Percentiles rank a stretch among this genome's conserved stretches.
Conservation (phyloP, 2,797 vertebrate genomes). For the Graptemys geographica region DNA sequence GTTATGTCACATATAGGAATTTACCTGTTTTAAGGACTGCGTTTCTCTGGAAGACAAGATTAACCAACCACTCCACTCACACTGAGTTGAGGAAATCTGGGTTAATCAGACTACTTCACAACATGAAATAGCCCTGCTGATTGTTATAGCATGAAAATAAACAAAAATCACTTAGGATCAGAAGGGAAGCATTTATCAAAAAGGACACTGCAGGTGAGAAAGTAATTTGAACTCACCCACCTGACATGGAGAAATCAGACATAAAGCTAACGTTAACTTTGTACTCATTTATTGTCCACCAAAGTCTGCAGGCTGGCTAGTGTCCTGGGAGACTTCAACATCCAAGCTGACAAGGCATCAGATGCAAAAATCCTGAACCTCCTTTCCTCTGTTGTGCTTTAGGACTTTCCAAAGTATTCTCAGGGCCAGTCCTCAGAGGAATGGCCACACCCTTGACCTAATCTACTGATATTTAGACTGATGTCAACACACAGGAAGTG, state of each 20-base stretch:
- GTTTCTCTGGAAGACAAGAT: not conserved
- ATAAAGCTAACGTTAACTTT: not conserved
- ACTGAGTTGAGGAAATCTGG: not conserved
- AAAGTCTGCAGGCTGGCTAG: not conserved
- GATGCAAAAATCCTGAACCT: not conserved
- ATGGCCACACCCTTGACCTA: not conserved
- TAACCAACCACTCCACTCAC: not conserved
- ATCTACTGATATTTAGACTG: not conserved
- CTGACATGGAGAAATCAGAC: not conserved
- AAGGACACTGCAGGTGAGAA: not conserved
- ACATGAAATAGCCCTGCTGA: not conserved
- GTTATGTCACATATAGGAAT: not conserved
- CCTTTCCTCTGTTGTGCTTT: not conserved
- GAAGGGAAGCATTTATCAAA: not conserved
- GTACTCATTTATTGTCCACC: not conserved
- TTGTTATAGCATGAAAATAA: not conserved
- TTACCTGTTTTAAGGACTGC: not conserved
- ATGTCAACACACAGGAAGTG: not conserved
- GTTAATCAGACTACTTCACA: not conserved
- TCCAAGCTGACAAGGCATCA: not conserved
- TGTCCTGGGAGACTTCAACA: not conserved
- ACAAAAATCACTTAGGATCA: not conserved
- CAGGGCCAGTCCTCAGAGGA: accelerated
- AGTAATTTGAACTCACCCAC: not conserved
- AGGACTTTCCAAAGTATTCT: not conserved